Evolutionary conservation across 2,113 vertebrate genomes (phyloP).

Genomic region (Rafetus swinhoei): DNA sequence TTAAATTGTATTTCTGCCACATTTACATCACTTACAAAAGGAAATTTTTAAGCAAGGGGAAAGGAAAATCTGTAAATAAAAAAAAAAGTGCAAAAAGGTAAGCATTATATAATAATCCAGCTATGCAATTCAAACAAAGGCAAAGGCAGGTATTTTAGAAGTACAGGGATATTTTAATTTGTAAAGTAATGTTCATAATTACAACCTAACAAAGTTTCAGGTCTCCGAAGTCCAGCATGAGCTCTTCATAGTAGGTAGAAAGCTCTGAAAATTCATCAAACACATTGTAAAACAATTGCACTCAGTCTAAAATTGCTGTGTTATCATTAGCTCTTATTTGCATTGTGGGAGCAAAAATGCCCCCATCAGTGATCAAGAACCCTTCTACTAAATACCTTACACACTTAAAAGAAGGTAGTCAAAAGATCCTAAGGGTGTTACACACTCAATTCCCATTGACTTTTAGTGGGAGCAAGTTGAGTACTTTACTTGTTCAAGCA

Average conservation of each 20-base stretch:
- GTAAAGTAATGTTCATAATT: neutral
- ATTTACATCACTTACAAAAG: conserved; percentile 58
- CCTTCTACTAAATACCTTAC: neutral
- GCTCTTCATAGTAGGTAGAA: neutral
- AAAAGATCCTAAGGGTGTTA: neutral
- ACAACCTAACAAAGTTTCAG: neutral
- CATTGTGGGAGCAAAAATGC: neutral
- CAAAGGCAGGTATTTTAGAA: neutral
- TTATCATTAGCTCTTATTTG: neutral
- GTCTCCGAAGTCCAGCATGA: neutral
- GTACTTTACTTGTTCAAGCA: neutral
- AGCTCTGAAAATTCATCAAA: neutral
- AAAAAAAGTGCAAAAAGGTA: neutral
- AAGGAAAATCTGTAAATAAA: neutral
- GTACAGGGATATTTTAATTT: neutral
- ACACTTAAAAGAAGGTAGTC: neutral
- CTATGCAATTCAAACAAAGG: neutral
- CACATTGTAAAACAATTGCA: neutral
- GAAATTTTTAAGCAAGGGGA: neutral
- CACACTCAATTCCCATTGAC: neutral
- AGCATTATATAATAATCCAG: neutral
- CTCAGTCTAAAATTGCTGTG: neutral
- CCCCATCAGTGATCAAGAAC: neutral
- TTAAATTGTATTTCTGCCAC: conserved; percentile 63
- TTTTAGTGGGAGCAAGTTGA: neutral